These are phyloP conservation scores for Rhagonycha fulva DNA, from an alignment of 2,888 invertebrate genomes.

Conservation along the genomic window DNA sequence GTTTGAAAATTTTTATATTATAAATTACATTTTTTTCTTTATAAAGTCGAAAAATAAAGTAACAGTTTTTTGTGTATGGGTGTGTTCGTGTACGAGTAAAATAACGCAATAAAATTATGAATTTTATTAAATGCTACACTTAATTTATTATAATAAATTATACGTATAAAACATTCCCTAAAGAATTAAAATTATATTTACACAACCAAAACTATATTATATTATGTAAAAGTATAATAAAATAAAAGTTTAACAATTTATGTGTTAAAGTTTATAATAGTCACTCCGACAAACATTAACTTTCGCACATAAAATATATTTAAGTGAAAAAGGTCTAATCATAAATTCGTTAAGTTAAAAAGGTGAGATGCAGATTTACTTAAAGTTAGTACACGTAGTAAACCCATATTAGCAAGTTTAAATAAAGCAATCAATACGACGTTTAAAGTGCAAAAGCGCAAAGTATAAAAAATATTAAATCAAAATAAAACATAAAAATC, in stretches of 20 bases:
- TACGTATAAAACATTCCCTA: background rate
- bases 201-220: background rate
- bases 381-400: background rate
- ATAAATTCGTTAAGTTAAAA: background rate
- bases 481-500: slow-evolving; percentile 10
- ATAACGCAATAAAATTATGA: background rate
- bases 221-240: background rate
- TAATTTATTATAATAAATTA: background rate
- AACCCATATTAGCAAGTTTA: background rate
- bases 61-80: background rate
- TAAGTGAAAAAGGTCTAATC: background rate
- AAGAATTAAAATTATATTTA: background rate
- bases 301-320: background rate
- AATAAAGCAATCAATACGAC: background rate
- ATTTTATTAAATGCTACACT: background rate
- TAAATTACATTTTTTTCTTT: background rate
- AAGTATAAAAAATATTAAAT: background rate
- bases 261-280: background rate
- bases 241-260: background rate
- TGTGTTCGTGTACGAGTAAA: background rate
- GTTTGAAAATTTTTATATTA: background rate
- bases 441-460: background rate
- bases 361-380: background rate
- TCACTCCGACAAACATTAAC: background rate
- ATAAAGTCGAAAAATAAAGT: background rate